Evolutionary conservation across 2,888 invertebrate genomes (phyloP).

Genomic region (Bombylius discolor): DNA sequence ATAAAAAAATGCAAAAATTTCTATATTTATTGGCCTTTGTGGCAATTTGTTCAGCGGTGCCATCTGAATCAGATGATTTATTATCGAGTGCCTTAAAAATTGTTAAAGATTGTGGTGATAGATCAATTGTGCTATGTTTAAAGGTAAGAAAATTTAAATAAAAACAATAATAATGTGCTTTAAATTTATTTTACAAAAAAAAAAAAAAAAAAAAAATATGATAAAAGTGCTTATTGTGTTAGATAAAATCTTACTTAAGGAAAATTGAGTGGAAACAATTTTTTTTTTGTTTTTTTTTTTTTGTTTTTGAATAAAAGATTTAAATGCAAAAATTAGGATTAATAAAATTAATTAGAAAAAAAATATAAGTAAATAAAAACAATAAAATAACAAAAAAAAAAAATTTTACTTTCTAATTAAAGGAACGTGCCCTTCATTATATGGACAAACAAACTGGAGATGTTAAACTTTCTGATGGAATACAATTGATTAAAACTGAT

Average conservation of each 20-base stretch:
- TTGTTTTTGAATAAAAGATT: not conserved
- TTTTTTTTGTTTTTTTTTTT: not conserved
- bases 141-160: constrained; percentile 44
- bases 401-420: constrained; percentile 22
- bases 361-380: not conserved
- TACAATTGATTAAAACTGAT: constrained; percentile 43
- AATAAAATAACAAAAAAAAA: not conserved
- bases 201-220: not conserved
- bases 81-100: constrained; percentile 53
- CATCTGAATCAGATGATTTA: constrained; percentile 41
- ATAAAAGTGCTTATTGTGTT: no score
- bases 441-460: constrained; percentile 49
- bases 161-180: not conserved
- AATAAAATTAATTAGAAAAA: not conserved
- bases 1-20: constrained; percentile 38
- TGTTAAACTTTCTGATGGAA: constrained; percentile 49
- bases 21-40: constrained; percentile 37
- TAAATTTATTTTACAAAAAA: not conserved
- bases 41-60: constrained; percentile 38
- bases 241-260: not conserved
- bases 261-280: not conserved
- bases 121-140: constrained; percentile 54
- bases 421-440: constrained; percentile 59
- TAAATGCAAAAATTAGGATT: not conserved
- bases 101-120: constrained; percentile 56